Evolutionary conservation across 2,888 invertebrate genomes (phyloP).

Genomic region (Cryptosula pallasiana): DNA sequence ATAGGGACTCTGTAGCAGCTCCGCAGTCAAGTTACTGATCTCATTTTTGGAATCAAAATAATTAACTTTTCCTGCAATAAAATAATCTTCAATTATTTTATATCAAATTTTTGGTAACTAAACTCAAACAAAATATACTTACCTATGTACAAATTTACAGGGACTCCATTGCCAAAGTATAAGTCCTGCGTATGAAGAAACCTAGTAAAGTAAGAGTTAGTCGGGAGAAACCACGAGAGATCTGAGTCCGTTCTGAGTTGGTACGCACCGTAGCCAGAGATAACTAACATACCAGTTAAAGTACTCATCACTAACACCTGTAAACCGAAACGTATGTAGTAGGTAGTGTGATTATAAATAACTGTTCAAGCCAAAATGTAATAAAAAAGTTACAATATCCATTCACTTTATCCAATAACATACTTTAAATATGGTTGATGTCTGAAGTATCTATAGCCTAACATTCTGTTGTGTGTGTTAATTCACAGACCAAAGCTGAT

Average conservation of each 20-base stretch:
- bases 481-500: too few species aligned
- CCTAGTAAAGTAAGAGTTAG: conserved; percentile 63
- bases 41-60: not conserved
- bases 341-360: not conserved
- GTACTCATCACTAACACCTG: not conserved
- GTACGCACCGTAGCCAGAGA: conserved; percentile 62
- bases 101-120: not conserved
- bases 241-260: conserved; percentile 73
- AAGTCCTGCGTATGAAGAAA: conserved; percentile 59
- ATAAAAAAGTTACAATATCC: not conserved
- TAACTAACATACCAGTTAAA: conserved; percentile 55
- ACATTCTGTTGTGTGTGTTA: too few species aligned
- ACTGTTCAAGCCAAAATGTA: not conserved
- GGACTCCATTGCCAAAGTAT: conserved; percentile 65
- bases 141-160: conserved; percentile 65
- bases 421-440: too few species aligned
- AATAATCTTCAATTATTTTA: too few species aligned
- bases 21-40: not conserved
- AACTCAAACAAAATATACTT: conserved; percentile 38
- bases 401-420: too few species aligned
- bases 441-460: too few species aligned
- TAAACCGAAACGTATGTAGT: not conserved
- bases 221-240: conserved; percentile 73
- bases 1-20: not conserved
- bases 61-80: not conserved